Percentiles rank a stretch among this genome's conserved stretches.
Evolutionary conservation across 2,797 vertebrate genomes (phyloP).

Genomic region (Oryzias sinensis): DNA sequence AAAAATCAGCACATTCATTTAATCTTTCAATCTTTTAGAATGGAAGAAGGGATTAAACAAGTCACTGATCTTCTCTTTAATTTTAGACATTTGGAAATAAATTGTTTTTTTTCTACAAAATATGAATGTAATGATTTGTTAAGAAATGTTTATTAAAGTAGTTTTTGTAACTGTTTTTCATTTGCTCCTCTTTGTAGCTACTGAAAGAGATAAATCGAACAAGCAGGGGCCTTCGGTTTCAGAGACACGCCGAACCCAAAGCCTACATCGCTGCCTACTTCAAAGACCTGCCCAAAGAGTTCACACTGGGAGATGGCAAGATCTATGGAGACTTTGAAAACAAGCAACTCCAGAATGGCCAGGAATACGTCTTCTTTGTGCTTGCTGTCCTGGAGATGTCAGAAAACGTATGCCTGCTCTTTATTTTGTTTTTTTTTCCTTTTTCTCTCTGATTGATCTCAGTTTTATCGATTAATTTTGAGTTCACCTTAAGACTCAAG

Average conservation of each 20-base stretch:
- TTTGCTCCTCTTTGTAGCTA: constrained; percentile 76
- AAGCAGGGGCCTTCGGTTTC: constrained; percentile 88
- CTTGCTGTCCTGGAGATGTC: constrained; percentile 94
- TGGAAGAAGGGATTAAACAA: constrained; percentile 54
- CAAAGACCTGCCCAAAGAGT: constrained; percentile 92
- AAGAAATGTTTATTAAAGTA: too few relatives aligned
- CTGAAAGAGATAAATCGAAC: constrained; percentile 95
- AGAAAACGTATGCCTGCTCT: constrained; percentile 87
- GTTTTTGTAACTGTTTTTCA: constrained; percentile 45
- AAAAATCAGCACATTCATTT: constrained; percentile 59
- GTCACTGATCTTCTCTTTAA: constrained; percentile 58
- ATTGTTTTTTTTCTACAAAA: constrained; percentile 47
- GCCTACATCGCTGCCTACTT: constrained; percentile 96
- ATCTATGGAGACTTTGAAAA: constrained; percentile 95
- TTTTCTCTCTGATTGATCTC: not conserved
- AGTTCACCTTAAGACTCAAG: constrained; percentile 4
- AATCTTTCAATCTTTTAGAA: constrained; percentile 56
- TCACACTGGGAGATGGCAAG: constrained; percentile 92
- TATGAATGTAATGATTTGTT: constrained; percentile 38
- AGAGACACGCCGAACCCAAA: constrained; percentile 90
- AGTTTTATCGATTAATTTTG: constrained; percentile 1
- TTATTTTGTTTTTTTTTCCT: not conserved
- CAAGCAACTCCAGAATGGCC: constrained; percentile 92
- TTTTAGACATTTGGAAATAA: constrained; percentile 48
- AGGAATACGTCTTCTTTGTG: constrained; percentile 98